These are phyloP conservation scores for Rambutsinella grinnellia DNA, from an alignment of 2,888 invertebrate species.

Conservation along the genomic window DNA sequence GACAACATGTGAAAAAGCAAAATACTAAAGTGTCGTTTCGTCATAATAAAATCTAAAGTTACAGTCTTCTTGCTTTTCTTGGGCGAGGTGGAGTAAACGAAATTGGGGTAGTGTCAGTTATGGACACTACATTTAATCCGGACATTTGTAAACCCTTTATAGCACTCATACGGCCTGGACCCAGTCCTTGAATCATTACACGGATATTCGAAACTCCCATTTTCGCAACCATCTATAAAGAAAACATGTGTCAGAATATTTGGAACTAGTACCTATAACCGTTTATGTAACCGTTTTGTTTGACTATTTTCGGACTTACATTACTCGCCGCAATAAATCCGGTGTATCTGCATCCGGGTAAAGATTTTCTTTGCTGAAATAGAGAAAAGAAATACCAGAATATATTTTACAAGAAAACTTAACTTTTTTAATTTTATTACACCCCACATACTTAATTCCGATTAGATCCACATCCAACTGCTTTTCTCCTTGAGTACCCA, in stretches of 20 bases:
- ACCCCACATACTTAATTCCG: slow-evolving; percentile 18
- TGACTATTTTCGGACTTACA: slow-evolving; percentile 75
- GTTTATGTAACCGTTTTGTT: too few relatives aligned
- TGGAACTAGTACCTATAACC: too few relatives aligned
- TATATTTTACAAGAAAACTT: not conserved
- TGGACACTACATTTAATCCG: slow-evolving; percentile 89
- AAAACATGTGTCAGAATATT: too few relatives aligned
- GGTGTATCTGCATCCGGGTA: slow-evolving; percentile 84
- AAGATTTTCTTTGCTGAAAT: slow-evolving; percentile 75
- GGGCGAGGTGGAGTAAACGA: slow-evolving; percentile 87
- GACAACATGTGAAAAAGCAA: too few relatives aligned
- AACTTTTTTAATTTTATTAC: not conserved
- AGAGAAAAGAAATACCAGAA: slow-evolving; percentile 5
- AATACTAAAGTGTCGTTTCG: not conserved
- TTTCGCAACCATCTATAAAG: slow-evolving; percentile 77
- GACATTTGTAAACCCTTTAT: slow-evolving; percentile 95
- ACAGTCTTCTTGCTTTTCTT: slow-evolving; percentile 86
- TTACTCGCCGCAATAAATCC: slow-evolving; percentile 78
- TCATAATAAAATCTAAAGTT: not conserved
- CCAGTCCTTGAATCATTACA: slow-evolving; percentile 85
- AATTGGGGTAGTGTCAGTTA: slow-evolving; percentile 91
- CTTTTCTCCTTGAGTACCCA: slow-evolving; percentile 84
- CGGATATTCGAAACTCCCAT: slow-evolving; percentile 82
- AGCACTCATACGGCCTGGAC: slow-evolving; percentile 92
- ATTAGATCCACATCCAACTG: slow-evolving; percentile 78